Evolutionary conservation across 2,113 vertebrate species (phyloP).

Genomic region (Trinectes maculatus): DNA sequence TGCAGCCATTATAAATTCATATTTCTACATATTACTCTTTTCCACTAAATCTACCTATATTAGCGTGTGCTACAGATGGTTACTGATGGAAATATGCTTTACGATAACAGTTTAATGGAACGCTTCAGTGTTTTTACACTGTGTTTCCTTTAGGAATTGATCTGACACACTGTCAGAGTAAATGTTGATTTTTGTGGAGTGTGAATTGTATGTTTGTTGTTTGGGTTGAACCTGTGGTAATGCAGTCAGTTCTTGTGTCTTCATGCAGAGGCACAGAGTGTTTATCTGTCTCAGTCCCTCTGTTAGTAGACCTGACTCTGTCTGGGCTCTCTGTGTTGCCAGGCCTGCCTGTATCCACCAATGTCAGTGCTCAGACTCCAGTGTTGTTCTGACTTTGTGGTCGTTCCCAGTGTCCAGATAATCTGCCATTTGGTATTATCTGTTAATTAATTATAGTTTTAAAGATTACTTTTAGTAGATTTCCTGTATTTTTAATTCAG

Average conservation of each 20-base stretch:
- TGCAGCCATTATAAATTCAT: too few relatives aligned
- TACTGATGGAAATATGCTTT: too few relatives aligned
- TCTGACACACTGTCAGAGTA: too few relatives aligned
- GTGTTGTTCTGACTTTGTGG: not conserved
- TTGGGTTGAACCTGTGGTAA: conserved; percentile 2
- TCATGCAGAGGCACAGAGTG: not conserved
- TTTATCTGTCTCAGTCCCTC: conserved; percentile 7
- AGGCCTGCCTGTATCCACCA: conserved; percentile 11
- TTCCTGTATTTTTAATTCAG: not conserved
- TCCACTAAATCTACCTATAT: too few relatives aligned
- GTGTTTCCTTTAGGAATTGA: too few relatives aligned
- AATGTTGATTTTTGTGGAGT: conserved; percentile 7
- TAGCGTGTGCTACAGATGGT: too few relatives aligned
- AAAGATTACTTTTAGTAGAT: not conserved
- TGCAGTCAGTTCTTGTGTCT: not conserved
- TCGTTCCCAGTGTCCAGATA: not conserved
- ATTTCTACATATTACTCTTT: too few relatives aligned
- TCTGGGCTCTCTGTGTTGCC: conserved; percentile 16
- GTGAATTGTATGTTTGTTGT: not conserved
- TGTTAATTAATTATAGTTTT: not conserved
- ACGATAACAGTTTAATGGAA: not conserved
- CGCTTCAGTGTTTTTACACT: not conserved
- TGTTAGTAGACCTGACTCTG: conserved; percentile 6
- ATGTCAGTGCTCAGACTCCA: not conserved
- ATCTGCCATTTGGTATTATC: not conserved